phyloP scores from a whole-genome alignment of 2,888 invertebrate genomes.

The Phyto melanocephala region DNA sequence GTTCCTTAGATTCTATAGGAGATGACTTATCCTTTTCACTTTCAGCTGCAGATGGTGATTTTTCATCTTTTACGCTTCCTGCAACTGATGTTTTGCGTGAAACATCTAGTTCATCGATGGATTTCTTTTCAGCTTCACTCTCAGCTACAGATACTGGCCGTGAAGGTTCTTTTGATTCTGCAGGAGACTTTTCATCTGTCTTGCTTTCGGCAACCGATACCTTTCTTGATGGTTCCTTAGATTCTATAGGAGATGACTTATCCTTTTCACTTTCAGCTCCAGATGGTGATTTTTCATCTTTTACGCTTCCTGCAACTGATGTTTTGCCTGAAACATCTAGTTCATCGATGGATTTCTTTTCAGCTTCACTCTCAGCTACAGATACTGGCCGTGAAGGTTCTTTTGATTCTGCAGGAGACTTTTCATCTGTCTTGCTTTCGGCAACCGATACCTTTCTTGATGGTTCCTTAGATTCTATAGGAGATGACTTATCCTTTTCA shows the following conservation, averaged over 20 bases:
- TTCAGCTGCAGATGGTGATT: too few relatives aligned
- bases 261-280: neutral
- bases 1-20: too few relatives aligned
- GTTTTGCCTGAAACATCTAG: conserved; percentile 21
- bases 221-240: neutral
- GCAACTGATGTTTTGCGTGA: conserved; percentile 8
- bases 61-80: too few relatives aligned
- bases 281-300: conserved; percentile 37
- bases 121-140: conserved; percentile 31
- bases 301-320: conserved; percentile 22
- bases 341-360: conserved; percentile 43
- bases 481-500: conserved; percentile 49
- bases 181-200: conserved; percentile 34
- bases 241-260: conserved; percentile 42
- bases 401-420: conserved; percentile 36
- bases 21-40: too few relatives aligned
- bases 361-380: conserved; percentile 57
- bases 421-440: conserved; percentile 37
- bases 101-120: neutral
- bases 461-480: conserved; percentile 29
- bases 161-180: conserved; percentile 38
- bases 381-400: conserved; percentile 74
- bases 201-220: neutral
- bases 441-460: conserved; percentile 45
- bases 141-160: conserved; percentile 61